A percentile compares a stretch with the other conserved stretches of the same genome.
phyloP scores from a whole-genome alignment of 2,888 invertebrate genomes.

The Cerceris ruficornis region DNA sequence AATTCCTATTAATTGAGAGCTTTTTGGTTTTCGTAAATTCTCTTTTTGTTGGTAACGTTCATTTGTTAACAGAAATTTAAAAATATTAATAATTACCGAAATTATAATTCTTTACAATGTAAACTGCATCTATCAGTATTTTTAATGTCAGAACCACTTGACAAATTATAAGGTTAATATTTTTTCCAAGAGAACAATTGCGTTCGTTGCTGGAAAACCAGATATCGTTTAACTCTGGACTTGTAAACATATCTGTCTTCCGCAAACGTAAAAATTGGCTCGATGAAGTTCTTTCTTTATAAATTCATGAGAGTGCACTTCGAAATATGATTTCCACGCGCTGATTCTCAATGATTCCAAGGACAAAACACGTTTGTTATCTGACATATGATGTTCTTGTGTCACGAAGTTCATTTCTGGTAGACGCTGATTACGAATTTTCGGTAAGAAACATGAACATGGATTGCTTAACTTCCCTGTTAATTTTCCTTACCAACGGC shows the following conservation, averaged over 20 bases:
- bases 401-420: neutral
- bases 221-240: slow-evolving; percentile 5
- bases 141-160: no score
- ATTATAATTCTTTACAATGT: no score
- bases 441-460: slow-evolving; percentile 2
- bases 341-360: neutral
- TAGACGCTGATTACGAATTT: neutral
- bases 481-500: slow-evolving; percentile 3
- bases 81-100: no score
- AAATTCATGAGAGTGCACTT: slow-evolving; percentile 1
- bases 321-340: no score
- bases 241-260: neutral
- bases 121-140: no score
- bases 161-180: no score
- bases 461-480: neutral
- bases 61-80: no score
- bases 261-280: slow-evolving; percentile 25
- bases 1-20: no score
- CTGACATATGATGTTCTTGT: neutral
- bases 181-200: slow-evolving; percentile 11
- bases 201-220: slow-evolving; percentile 40
- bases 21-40: no score
- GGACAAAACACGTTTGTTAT: neutral
- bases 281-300: slow-evolving; percentile 28
- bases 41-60: no score